A percentile compares a stretch with the other conserved stretches of the same genome.
Evolutionary conservation across 2,797 vertebrate genomes (phyloP).

Genomic region (Galagoides demidoff): DNA sequence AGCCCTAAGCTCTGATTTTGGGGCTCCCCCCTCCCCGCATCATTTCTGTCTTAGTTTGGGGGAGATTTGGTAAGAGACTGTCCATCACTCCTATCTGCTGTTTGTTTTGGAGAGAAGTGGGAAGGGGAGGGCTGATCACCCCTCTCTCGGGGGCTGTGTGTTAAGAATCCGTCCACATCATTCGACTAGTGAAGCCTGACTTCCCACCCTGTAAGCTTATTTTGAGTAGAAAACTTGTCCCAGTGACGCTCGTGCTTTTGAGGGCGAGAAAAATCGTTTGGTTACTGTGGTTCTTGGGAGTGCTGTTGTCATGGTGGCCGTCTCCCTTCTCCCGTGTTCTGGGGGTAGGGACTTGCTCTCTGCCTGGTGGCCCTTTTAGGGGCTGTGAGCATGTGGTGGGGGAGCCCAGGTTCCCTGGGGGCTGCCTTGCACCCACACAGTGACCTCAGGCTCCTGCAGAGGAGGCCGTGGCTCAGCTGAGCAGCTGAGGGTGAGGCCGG

Average conservation of each 20-base stretch:
- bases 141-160: neutral
- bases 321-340: neutral
- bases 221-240: neutral
- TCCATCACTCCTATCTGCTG: neutral
- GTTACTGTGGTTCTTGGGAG: neutral
- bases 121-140: neutral
- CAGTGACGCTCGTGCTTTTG: neutral
- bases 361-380: neutral
- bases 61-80: neutral
- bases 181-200: neutral
- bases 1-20: neutral
- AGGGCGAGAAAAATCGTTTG: neutral
- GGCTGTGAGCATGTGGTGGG: fast-evolving
- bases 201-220: neutral
- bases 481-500: neutral
- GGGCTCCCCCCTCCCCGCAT: neutral
- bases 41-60: neutral
- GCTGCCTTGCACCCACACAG: neutral
- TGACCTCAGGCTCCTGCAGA: too few species aligned
- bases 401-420: neutral
- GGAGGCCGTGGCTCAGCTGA: neutral
- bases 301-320: fast-evolving
- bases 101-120: neutral
- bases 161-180: neutral
- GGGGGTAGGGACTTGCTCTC: neutral